Evolutionary conservation across 1,140 invertebrate species (phyloP).

Genomic region (Neodiprion virginianus): DNA sequence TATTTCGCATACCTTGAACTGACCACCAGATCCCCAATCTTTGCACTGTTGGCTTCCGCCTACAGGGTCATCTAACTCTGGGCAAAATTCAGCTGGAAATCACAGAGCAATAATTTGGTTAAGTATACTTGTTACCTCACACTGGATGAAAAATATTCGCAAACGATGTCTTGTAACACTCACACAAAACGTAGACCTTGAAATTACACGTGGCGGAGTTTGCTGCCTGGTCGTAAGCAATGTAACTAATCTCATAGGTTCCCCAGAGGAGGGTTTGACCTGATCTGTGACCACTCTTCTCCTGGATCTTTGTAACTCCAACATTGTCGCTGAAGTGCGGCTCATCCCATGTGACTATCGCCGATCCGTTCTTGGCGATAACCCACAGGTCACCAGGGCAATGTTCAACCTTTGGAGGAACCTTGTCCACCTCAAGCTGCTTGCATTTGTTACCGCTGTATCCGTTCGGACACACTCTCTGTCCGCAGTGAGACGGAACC

Average conservation of each 20-base stretch:
- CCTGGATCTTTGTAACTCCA: conserved; percentile 78
- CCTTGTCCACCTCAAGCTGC: conserved; percentile 83
- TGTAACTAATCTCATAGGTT: conserved; percentile 91
- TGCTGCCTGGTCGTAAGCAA: conserved; percentile 89
- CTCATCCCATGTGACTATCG: conserved; percentile 93
- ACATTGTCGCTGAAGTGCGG: conserved; percentile 91
- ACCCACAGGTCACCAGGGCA: conserved; percentile 95
- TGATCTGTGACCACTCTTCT: conserved; percentile 86
- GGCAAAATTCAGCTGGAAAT: conserved; percentile 86
- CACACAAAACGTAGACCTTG: conserved; percentile 90
- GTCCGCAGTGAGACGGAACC: conserved; percentile 90
- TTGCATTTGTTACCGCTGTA: conserved; percentile 85
- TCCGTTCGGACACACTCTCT: conserved; percentile 84
- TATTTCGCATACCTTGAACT: conserved; percentile 93
- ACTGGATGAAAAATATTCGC: background rate
- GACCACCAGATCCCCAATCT: conserved; percentile 95
- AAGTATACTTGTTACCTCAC: background rate
- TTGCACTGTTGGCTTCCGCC: conserved; percentile 91
- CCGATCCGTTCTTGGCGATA: conserved; percentile 89
- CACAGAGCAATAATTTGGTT: conserved; percentile 31
- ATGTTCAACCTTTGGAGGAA: conserved; percentile 83
- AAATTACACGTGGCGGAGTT: conserved; percentile 93
- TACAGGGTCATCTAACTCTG: conserved; percentile 83
- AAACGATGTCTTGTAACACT: conserved; percentile 53
- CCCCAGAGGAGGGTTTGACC: conserved; percentile 94